Evolutionary conservation across 2,888 invertebrate species (phyloP).

Genomic region (Drosophila yooni): DNA sequence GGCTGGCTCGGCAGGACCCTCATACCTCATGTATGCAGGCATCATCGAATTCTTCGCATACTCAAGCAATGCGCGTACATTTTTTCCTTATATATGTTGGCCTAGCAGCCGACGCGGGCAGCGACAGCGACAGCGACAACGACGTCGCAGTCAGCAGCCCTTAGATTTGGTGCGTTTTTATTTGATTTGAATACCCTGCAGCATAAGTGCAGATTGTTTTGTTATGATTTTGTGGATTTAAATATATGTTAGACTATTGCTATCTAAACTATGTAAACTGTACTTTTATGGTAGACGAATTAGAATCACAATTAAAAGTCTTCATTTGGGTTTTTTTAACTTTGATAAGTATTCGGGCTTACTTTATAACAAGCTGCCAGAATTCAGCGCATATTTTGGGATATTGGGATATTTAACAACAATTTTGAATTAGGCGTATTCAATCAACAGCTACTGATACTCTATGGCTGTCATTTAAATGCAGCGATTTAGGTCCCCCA

Average conservation of each 20-base stretch:
- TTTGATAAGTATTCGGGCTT: neutral
- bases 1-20: slow-evolving; percentile 38
- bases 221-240: neutral
- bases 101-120: slow-evolving; percentile 9
- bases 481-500: neutral
- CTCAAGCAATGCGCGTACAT: slow-evolving; percentile 65
- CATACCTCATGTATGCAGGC: slow-evolving; percentile 39
- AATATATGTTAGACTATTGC: neutral
- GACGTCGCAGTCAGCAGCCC: slow-evolving; percentile 15
- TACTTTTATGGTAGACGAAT: neutral
- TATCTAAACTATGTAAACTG: rapidly evolving
- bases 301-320: neutral
- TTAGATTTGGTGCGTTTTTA: slow-evolving; percentile 23
- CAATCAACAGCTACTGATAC: neutral
- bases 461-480: neutral
- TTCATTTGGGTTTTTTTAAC: neutral
- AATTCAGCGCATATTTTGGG: neutral
- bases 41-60: slow-evolving; percentile 69
- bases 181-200: slow-evolving; percentile 16
- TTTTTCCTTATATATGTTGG: slow-evolving; percentile 40
- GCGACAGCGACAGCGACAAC: slow-evolving; percentile 10
- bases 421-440: neutral
- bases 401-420: no score
- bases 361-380: no score
- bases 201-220: neutral